These are phyloP conservation scores for Brachyhypopomus gauderio DNA, from an alignment of 2,113 vertebrate species.

Conservation along the genomic window DNA sequence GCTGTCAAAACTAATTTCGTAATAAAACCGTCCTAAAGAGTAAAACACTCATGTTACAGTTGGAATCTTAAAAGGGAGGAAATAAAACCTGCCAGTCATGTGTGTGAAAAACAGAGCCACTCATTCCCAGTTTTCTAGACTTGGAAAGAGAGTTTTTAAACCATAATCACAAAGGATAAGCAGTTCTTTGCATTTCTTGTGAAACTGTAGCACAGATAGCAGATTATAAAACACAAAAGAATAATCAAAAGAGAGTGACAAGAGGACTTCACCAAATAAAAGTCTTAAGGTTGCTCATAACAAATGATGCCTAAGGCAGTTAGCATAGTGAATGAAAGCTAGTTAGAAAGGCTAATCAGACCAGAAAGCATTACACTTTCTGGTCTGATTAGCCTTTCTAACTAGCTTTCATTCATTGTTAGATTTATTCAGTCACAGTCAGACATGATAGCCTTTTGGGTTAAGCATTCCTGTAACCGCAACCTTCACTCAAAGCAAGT, in stretches of 20 bases:
- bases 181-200: neutral
- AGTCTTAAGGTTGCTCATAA: neutral
- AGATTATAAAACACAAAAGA: neutral
- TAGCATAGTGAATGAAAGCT: neutral
- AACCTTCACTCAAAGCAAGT: slow-evolving; percentile 27
- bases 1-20: slow-evolving; percentile 43
- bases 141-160: neutral
- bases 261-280: neutral
- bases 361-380: neutral
- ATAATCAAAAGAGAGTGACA: neutral
- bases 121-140: neutral
- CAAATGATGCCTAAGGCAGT: neutral
- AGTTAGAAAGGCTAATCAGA: neutral
- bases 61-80: slow-evolving; percentile 13
- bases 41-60: slow-evolving; percentile 41
- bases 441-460: neutral
- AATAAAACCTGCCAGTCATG: neutral
- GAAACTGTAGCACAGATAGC: neutral
- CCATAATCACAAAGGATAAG: neutral
- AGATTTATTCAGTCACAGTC: neutral
- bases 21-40: slow-evolving; percentile 25
- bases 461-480: neutral
- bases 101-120: neutral
- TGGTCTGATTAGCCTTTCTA: neutral
- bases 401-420: neutral